A percentile compares a stretch with the other conserved stretches of the same genome.
phyloP scores from a whole-genome alignment of 2,888 invertebrate species.

The Luperina nickerlii region DNA sequence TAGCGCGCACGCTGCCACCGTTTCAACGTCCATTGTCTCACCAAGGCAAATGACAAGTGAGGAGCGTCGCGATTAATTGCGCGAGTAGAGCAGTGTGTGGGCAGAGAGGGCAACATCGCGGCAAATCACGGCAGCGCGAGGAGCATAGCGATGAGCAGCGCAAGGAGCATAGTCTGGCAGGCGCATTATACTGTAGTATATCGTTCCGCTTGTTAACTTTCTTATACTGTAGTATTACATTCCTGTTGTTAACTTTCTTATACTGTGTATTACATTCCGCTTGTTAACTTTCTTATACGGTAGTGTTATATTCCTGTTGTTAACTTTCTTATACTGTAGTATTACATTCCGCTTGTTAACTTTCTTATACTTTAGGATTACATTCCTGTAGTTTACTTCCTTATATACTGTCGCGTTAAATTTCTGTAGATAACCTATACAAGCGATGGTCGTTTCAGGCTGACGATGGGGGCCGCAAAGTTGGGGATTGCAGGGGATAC shows the following conservation, averaged over 20 bases:
- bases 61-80: too few relatives aligned
- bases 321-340: background rate
- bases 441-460: slow-evolving; percentile 82
- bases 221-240: background rate
- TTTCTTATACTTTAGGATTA: background rate
- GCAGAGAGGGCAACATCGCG: too few relatives aligned
- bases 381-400: background rate
- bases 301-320: background rate
- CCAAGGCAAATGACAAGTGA: too few relatives aligned
- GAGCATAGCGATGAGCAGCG: too few relatives aligned
- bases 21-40: too few relatives aligned
- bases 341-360: background rate
- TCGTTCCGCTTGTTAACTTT: background rate
- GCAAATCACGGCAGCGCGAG: too few relatives aligned
- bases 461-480: slow-evolving; percentile 79
- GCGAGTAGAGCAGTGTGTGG: too few relatives aligned
- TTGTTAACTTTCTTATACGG: background rate
- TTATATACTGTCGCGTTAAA: background rate
- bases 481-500: slow-evolving; percentile 76
- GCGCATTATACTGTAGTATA: too few relatives aligned
- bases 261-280: background rate
- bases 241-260: background rate
- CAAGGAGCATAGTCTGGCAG: too few relatives aligned
- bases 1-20: too few relatives aligned
- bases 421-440: slow-evolving; percentile 67